These are phyloP conservation scores for Thaumetopoea pityocampa DNA, from an alignment of 1,140 invertebrate species.

Conservation along the genomic window DNA sequence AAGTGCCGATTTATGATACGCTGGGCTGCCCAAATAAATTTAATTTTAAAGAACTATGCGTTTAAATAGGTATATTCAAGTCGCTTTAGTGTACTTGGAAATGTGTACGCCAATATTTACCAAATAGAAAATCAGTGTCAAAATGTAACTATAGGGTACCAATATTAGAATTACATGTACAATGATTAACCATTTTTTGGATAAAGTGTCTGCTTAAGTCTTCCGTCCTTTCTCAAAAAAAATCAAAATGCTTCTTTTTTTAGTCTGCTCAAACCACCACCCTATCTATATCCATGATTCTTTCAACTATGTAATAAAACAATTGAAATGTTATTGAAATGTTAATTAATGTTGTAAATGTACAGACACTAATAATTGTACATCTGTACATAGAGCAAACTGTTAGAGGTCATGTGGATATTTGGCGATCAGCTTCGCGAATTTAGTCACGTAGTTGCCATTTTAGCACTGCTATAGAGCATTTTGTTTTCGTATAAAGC, in stretches of 20 bases:
- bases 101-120: constrained; percentile 54
- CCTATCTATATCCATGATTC: constrained; percentile 12
- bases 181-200: constrained; percentile 42
- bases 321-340: constrained; percentile 20
- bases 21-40: constrained; percentile 21
- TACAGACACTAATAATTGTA: constrained; percentile 22
- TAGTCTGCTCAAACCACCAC: constrained; percentile 9
- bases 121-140: constrained; percentile 63
- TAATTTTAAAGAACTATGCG: constrained; percentile 42
- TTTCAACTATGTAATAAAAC: constrained; percentile 21
- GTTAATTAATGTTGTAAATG: constrained; percentile 20
- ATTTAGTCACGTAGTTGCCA: constrained; percentile 43
- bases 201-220: constrained; percentile 58
- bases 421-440: constrained; percentile 71
- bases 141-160: constrained; percentile 71
- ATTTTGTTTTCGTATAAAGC: constrained; percentile 50
- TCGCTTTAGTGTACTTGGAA: constrained; percentile 38
- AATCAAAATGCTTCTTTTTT: constrained; percentile 19
- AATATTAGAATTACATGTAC: constrained; percentile 48
- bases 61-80: constrained; percentile 24
- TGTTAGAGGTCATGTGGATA: constrained; percentile 76
- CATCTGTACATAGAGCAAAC: constrained; percentile 48
- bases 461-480: constrained; percentile 43
- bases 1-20: constrained; percentile 45
- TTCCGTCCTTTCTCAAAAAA: constrained; percentile 64